Evolutionary conservation across 2,888 invertebrate species (phyloP).

Genomic region (Ptychoptera contaminata): DNA sequence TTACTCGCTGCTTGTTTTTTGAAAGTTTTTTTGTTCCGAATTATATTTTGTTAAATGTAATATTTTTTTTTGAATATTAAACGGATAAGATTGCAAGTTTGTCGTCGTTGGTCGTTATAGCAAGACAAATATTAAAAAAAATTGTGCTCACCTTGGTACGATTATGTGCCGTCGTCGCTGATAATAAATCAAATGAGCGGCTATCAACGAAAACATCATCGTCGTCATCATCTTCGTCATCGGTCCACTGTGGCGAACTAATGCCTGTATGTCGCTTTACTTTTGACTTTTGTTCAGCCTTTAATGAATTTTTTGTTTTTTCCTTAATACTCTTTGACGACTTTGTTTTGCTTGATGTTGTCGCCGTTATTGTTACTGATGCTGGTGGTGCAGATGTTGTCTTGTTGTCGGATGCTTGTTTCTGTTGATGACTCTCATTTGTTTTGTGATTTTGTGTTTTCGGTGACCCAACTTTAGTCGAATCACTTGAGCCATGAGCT

Average conservation of each 20-base stretch:
- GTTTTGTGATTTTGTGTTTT: background rate
- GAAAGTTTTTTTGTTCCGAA: too few species aligned
- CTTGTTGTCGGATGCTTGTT: background rate
- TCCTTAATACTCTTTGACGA: background rate
- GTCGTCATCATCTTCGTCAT: constrained; percentile 1
- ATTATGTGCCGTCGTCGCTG: too few species aligned
- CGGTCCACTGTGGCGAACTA: background rate
- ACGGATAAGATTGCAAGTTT: too few species aligned
- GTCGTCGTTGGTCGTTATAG: too few species aligned
- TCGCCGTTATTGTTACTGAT: background rate
- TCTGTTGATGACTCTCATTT: background rate
- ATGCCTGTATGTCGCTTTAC: too few species aligned
- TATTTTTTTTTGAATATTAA: too few species aligned
- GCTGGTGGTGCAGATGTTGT: background rate
- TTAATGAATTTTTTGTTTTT: background rate
- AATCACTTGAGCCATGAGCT: constrained; percentile 2
- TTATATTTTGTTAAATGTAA: too few species aligned
- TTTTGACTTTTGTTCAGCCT: background rate
- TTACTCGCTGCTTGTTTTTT: too few species aligned
- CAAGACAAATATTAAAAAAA: too few species aligned
- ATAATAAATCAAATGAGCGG: too few species aligned
- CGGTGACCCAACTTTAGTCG: constrained; percentile 9
- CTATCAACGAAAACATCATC: constrained; percentile 1
- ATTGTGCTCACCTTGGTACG: too few species aligned
- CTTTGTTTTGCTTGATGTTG: constrained; percentile 1